These are phyloP conservation scores for Sternotherus odoratus DNA, from an alignment of 2,797 vertebrate genomes.

Conservation along the genomic window DNA sequence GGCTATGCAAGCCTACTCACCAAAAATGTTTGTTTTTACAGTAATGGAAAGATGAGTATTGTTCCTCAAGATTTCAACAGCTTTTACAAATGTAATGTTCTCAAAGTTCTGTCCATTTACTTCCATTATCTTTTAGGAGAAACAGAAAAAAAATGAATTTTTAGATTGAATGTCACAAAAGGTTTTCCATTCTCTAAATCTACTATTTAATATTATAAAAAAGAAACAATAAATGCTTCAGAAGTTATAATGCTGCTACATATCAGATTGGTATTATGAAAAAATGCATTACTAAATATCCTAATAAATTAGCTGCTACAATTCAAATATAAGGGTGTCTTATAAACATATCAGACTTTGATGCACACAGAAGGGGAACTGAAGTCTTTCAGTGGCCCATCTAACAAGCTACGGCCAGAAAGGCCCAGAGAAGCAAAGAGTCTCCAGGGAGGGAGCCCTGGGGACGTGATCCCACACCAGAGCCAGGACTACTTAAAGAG, in stretches of 20 bases:
- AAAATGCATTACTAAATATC: not conserved
- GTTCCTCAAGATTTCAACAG: constrained; percentile 92
- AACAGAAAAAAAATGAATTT: not conserved
- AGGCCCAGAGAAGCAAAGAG: too few species aligned
- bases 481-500: too few species aligned
- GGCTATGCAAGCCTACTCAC: constrained; percentile 79
- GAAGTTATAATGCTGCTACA: not conserved
- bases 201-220: not conserved
- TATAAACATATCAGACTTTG: not conserved
- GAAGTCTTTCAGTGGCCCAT: too few species aligned
- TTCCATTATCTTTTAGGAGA: constrained; percentile 91
- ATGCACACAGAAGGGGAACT: too few species aligned
- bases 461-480: too few species aligned
- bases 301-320: not conserved
- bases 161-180: constrained; percentile 39
- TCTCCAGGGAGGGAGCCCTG: too few species aligned
- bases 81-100: constrained; percentile 94
- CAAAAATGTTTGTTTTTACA: constrained; percentile 98
- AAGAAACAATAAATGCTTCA: not conserved
- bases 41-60: constrained; percentile 97
- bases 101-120: constrained; percentile 99
- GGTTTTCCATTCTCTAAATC: not conserved
- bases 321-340: not conserved
- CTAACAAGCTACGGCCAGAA: too few species aligned
- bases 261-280: not conserved